These are phyloP conservation scores for Sminthurides bifidus DNA, from an alignment of 1,140 invertebrate species.

Conservation along the genomic window DNA sequence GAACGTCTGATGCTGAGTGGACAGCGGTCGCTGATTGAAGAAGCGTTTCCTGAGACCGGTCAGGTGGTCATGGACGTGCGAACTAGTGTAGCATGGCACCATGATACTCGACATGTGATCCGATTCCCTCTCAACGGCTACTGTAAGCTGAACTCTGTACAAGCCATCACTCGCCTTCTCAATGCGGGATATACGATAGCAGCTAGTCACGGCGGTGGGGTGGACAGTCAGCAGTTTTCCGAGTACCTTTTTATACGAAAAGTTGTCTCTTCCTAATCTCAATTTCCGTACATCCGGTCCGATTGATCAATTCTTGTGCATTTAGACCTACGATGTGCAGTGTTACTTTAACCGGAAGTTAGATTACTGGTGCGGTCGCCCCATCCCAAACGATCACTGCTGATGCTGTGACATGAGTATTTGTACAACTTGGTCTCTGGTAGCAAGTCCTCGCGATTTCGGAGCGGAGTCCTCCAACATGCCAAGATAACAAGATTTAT, in stretches of 20 bases:
- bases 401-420: no score
- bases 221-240: slow-evolving; percentile 83
- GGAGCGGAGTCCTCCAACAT: no score
- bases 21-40: slow-evolving; percentile 51
- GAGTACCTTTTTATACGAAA: slow-evolving; percentile 76
- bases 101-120: slow-evolving; percentile 71
- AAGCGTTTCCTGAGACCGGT: slow-evolving; percentile 72
- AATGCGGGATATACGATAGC: slow-evolving; percentile 68
- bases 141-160: slow-evolving; percentile 81
- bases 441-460: no score
- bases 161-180: slow-evolving; percentile 75
- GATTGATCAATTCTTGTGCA: no score
- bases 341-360: no score
- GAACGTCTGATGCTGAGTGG: slow-evolving; percentile 76
- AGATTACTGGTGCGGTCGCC: no score
- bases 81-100: slow-evolving; percentile 68
- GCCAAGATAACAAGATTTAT: no score
- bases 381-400: no score
- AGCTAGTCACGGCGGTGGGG: slow-evolving; percentile 74
- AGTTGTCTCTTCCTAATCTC: slow-evolving; percentile 33
- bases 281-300: no score
- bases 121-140: slow-evolving; percentile 84
- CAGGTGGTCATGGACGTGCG: slow-evolving; percentile 69
- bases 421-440: no score
- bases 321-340: no score